Conservation (phyloP, 1,140 invertebrate genomes). For the Ostrea edulis region DNA sequence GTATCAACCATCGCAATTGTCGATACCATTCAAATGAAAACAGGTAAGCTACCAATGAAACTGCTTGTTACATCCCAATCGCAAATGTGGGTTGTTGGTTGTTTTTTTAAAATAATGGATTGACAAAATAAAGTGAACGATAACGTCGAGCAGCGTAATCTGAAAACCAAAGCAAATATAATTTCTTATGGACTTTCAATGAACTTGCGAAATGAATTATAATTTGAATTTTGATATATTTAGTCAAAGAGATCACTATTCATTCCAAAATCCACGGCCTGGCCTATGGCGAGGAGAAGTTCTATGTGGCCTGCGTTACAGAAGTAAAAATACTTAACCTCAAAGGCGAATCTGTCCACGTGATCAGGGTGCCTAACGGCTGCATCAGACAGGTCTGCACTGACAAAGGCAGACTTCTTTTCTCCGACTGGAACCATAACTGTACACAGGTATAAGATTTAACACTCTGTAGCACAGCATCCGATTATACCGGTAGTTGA, state of each 20-base stretch:
- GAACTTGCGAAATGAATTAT: neutral
- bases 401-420: conserved; percentile 10
- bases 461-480: neutral
- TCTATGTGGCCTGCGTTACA: conserved; percentile 18
- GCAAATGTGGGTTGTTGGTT: too few relatives aligned
- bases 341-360: neutral
- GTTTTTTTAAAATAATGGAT: too few relatives aligned
- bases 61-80: too few relatives aligned
- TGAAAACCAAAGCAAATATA: too few relatives aligned
- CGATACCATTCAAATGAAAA: conserved; percentile 20
- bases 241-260: conserved; percentile 37
- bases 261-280: conserved; percentile 24
- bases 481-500: too few relatives aligned
- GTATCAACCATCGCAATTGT: conserved; percentile 30
- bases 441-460: conserved; percentile 13
- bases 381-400: conserved; percentile 38
- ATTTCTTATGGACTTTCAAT: too few relatives aligned
- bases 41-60: neutral
- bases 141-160: too few relatives aligned
- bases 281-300: conserved; percentile 28
- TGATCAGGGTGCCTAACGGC: conserved; percentile 20
- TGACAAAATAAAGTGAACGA: too few relatives aligned
- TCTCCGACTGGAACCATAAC: conserved; percentile 43
- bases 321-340: conserved; percentile 37
- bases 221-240: conserved; percentile 1